These are phyloP conservation scores for Phymastichus coffea DNA, from an alignment of 1,140 invertebrate species.

Conservation along the genomic window DNA sequence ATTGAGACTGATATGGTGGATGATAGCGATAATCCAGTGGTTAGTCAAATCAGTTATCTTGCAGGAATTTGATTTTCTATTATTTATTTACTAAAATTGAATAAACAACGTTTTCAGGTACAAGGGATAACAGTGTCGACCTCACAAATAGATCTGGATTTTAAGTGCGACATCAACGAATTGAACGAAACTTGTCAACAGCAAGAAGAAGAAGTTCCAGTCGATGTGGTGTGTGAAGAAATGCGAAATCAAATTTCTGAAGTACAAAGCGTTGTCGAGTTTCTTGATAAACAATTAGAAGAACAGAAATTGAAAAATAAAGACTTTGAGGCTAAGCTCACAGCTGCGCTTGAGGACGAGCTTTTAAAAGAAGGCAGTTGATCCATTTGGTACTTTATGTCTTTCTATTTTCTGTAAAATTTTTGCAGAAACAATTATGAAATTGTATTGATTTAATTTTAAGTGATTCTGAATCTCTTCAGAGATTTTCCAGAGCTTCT, in stretches of 20 bases:
- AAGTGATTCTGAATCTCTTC: no score
- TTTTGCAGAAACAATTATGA: not conserved
- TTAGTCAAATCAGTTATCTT: no score
- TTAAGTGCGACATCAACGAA: slow-evolving; percentile 28
- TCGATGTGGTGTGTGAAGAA: slow-evolving; percentile 32
- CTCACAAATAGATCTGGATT: slow-evolving; percentile 17
- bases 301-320: slow-evolving; percentile 34
- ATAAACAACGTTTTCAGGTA: no score
- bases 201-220: slow-evolving; percentile 17
- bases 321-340: slow-evolving; percentile 39
- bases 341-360: slow-evolving; percentile 35
- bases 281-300: slow-evolving; percentile 40
- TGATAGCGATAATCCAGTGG: no score
- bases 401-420: not conserved
- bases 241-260: slow-evolving; percentile 30
- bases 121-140: slow-evolving; percentile 7
- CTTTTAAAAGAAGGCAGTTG: not conserved
- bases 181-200: not conserved
- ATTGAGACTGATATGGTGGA: no score
- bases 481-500: no score
- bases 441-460: no score
- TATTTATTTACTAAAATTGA: no score
- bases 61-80: no score
- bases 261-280: slow-evolving; percentile 29
- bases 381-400: not conserved